phyloP scores from a whole-genome alignment of 2,888 invertebrate species.

The Hartigia nigra region DNA sequence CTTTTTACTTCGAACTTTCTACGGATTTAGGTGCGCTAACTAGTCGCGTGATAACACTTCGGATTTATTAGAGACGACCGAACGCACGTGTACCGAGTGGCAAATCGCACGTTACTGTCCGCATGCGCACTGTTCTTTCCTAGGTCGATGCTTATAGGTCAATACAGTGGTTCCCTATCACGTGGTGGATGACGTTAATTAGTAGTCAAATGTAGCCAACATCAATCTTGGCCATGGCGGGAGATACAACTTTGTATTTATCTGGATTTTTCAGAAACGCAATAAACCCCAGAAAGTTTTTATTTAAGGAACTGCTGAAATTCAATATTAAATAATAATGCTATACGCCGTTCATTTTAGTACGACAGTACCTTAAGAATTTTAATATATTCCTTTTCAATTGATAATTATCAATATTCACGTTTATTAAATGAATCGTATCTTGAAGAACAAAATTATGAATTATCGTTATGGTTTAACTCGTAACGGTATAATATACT shows the following conservation, averaged over 20 bases:
- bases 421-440: neutral
- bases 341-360: neutral
- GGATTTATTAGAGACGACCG: conserved; percentile 4
- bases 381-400: neutral
- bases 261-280: neutral
- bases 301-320: neutral
- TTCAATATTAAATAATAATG: neutral
- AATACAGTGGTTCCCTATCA: neutral
- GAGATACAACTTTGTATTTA: neutral
- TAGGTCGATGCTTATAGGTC: neutral
- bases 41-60: neutral
- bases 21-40: neutral
- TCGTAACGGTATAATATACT: neutral
- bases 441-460: neutral
- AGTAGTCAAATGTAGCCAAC: neutral
- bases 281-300: neutral
- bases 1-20: neutral
- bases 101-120: conserved; percentile 6
- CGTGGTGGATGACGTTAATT: neutral
- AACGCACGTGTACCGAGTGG: conserved; percentile 23
- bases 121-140: conserved; percentile 3
- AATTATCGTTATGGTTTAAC: neutral
- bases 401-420: neutral
- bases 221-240: neutral
- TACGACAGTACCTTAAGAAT: neutral